Base-by-base conservation (phyloP, 2,888 invertebrate genomes). In the Hydrotaea diabolus region DNA sequence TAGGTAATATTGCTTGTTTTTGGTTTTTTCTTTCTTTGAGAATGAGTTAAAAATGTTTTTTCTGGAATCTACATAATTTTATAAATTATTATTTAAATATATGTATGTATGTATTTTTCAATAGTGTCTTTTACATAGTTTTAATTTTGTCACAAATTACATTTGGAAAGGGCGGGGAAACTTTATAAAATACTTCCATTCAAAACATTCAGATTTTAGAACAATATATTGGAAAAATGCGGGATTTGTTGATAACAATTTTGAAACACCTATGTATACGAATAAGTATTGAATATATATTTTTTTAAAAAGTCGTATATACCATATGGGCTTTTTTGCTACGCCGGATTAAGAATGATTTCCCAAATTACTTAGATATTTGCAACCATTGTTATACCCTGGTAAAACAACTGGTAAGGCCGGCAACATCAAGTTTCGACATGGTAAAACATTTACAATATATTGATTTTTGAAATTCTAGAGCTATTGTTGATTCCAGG, bases 1-100 rank as follows among this genome's bases (percentile, higher is more conserved):
- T 73, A 77, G 72, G 76, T 82, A 79, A 85, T 85, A 85, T 85
- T 85, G 85, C 85, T 85, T 85, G 23, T 74, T 66, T 76, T 9
- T 69, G n/a, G n/a, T n/a, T n/a, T n/a, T n/a, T n/a, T n/a, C n/a
- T 78, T 72, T 39, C 64, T 77, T 8, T 26, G 39, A 69, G 74
- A 17, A 71, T 43, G 71, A 55, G 62, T 77, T 62, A 74, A 69
- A 31, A 13, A 74, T 77, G 13, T 3, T 49, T 49, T n/a, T 49
- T 49, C 80, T 80, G 36, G 43, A 62, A 8, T 17, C 9, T 43
- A 43, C 39, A 66, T 17, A 1, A 11, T 39, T 39, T 39, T 39
- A 39, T 39, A 39, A 39, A 11, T 39, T 39, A 39, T 26, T 11
- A 36, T 78, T 64, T 57, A 59, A 57, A 77, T 74, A 77, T 72